phyloP scores from a whole-genome alignment of 35 echinoderm and acorn worm genomes.

The Eucidaris tribuloides region DNA sequence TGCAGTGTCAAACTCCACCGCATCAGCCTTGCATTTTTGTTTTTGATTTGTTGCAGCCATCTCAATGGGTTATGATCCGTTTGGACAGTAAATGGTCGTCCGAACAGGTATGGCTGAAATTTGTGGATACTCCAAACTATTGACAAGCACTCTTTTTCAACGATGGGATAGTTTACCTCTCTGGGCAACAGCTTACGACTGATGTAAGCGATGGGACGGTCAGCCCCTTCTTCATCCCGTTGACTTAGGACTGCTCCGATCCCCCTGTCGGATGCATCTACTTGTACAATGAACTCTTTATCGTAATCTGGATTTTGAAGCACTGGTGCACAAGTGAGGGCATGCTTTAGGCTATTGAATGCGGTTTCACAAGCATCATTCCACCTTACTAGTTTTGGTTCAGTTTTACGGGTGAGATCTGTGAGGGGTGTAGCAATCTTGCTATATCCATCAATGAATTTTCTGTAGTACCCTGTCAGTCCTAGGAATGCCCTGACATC shows the following conservation, averaged over 20 bases:
- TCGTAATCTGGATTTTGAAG: slow-evolving; percentile 33
- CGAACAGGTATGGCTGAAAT: background rate
- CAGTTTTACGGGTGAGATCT: slow-evolving; percentile 20
- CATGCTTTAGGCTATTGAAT: slow-evolving; percentile 6
- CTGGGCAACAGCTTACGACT: slow-evolving; percentile 18
- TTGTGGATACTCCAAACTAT: slow-evolving; percentile 3
- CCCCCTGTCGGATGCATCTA: slow-evolving; percentile 30
- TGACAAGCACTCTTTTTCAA: slow-evolving; percentile 24
- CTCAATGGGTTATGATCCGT: background rate
- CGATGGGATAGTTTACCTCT: slow-evolving; percentile 20
- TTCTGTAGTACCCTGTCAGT: slow-evolving; percentile 49
- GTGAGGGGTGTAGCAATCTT: slow-evolving; percentile 35
- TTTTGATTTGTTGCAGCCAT: background rate
- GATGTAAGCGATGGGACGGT: slow-evolving; percentile 40
- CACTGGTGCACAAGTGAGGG: background rate
- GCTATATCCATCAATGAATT: slow-evolving; percentile 45
- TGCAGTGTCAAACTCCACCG: background rate
- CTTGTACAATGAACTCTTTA: slow-evolving; percentile 35
- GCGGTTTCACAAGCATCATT: slow-evolving; percentile 14
- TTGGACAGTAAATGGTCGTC: background rate
- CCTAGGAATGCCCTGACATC: slow-evolving; percentile 38
- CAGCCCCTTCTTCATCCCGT: background rate
- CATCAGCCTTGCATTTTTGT: too few relatives aligned
- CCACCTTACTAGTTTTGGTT: slow-evolving; percentile 32
- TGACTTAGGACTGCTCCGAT: slow-evolving; percentile 39